A percentile compares a stretch with the other conserved stretches of the same genome.
Conservation (phyloP, 2,797 vertebrate genomes). For the Tiaroga cobitis region DNA sequence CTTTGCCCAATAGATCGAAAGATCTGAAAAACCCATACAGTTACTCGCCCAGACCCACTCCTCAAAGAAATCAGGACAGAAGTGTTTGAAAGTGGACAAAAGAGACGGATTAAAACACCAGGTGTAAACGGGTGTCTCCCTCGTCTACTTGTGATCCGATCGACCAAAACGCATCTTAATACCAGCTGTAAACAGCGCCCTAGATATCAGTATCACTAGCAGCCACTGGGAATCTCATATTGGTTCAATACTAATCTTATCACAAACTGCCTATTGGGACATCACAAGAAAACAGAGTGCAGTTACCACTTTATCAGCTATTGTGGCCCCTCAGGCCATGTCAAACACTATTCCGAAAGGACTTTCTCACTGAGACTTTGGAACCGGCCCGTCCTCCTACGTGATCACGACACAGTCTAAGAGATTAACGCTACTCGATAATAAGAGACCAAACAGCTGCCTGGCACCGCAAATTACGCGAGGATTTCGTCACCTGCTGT, state of each 20-base stretch:
- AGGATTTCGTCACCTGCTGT: slow-evolving; percentile 73
- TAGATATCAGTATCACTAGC: not conserved
- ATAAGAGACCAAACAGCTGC: slow-evolving; percentile 70
- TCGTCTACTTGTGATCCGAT: not conserved
- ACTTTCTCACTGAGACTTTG: not conserved
- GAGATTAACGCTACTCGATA: slow-evolving; percentile 69
- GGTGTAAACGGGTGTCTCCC: not conserved
- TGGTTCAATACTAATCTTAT: not conserved
- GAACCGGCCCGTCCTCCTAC: slow-evolving; percentile 35
- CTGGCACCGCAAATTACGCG: slow-evolving; percentile 64
- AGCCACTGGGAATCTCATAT: not conserved
- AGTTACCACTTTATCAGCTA: not conserved
- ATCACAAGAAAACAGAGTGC: not conserved
- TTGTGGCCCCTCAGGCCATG: not conserved
- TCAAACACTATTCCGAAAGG: slow-evolving; percentile 1
- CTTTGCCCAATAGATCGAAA: not conserved
- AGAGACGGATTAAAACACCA: not conserved
- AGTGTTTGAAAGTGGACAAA: not conserved
- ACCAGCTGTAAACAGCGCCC: not conserved
- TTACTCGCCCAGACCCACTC: not conserved
- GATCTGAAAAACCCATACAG: not conserved
- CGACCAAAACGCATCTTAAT: not conserved
- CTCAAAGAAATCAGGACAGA: too few relatives aligned
- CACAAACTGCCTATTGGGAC: not conserved
- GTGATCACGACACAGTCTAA: slow-evolving; percentile 63